Conservation (phyloP, 2,888 invertebrate genomes). For the Idaea dimidiata region DNA sequence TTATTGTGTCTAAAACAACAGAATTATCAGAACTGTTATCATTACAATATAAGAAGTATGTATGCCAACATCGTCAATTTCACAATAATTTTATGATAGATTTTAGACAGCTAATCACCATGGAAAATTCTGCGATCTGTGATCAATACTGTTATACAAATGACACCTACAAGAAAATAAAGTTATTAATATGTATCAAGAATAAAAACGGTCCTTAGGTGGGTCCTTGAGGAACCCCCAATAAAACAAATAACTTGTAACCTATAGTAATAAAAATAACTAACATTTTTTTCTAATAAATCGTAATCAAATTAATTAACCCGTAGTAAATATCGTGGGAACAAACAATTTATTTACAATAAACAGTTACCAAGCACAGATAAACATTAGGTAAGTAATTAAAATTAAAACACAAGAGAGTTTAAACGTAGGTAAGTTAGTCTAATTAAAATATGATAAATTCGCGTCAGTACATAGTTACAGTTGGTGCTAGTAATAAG, state of each 20-base stretch:
- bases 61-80: neutral
- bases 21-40: no score
- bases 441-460: constrained; percentile 55
- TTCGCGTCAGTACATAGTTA: constrained; percentile 44
- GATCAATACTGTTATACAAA: no score
- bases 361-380: constrained; percentile 9
- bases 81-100: neutral
- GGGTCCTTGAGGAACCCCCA: no score
- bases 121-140: neutral
- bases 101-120: neutral
- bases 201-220: no score
- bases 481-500: constrained; percentile 43
- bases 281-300: neutral
- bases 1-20: neutral
- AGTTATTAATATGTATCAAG: no score
- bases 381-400: neutral
- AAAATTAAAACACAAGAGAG: constrained; percentile 16
- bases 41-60: neutral
- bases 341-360: constrained; percentile 13
- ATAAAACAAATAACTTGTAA: no score
- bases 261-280: no score
- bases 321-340: constrained; percentile 17
- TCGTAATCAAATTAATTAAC: neutral
- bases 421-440: constrained; percentile 42
- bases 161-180: no score